A percentile compares a stretch with the other conserved stretches of the same genome.
Evolutionary conservation across 2,888 invertebrate species (phyloP).

Genomic region (Podabrus alpinus): DNA sequence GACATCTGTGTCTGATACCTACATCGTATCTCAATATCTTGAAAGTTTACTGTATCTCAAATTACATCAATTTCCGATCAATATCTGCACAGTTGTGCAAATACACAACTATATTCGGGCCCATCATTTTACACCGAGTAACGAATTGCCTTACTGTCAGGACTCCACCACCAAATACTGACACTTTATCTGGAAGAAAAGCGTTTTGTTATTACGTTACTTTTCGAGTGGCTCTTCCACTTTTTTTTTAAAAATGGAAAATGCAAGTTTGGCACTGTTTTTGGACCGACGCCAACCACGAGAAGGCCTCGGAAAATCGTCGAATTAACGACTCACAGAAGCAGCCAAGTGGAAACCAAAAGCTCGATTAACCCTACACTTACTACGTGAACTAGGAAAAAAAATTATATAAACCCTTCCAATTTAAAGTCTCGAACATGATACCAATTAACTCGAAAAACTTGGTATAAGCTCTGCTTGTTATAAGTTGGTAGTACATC

Average conservation of each 20-base stretch:
- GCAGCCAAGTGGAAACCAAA: slow-evolving; percentile 21
- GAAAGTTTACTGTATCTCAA: slow-evolving; percentile 49
- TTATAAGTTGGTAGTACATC: not conserved
- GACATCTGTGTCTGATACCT: slow-evolving; percentile 32
- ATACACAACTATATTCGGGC: slow-evolving; percentile 29
- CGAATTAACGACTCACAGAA: slow-evolving; percentile 25
- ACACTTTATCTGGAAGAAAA: slow-evolving; percentile 40
- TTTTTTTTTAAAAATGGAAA: slow-evolving; percentile 36
- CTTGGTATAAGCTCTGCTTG: not conserved
- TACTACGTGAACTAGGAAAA: not conserved
- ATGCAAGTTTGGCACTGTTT: slow-evolving; percentile 20
- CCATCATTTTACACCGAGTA: slow-evolving; percentile 33
- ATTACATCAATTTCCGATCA: slow-evolving; percentile 55
- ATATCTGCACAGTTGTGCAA: slow-evolving; percentile 46
- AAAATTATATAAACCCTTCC: not conserved
- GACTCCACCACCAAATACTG: slow-evolving; percentile 43
- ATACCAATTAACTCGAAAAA: not conserved
- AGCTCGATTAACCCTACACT: slow-evolving; percentile 27
- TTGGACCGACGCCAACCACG: slow-evolving; percentile 22
- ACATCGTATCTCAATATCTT: slow-evolving; percentile 41
- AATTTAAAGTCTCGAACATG: not conserved
- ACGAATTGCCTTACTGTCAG: slow-evolving; percentile 39
- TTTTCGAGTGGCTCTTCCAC: slow-evolving; percentile 39
- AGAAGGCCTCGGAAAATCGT: slow-evolving; percentile 25
- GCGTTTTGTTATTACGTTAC: slow-evolving; percentile 44